Percentiles rank a stretch among this genome's conserved stretches.
Conservation (phyloP, 2,113 vertebrate species). For the Alexandromys fortis region DNA sequence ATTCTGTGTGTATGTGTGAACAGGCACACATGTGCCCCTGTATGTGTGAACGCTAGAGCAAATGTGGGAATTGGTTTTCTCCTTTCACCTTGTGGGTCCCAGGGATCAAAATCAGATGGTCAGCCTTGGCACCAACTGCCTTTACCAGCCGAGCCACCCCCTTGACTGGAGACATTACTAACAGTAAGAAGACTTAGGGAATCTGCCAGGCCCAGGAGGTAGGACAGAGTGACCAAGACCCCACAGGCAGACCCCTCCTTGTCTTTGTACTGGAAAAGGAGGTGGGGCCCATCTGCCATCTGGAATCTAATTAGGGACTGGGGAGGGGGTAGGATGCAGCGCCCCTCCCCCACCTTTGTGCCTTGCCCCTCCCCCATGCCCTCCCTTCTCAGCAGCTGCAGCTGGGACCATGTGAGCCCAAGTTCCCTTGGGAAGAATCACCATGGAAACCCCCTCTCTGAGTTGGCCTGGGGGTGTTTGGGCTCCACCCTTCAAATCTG, state of each 20-base stretch:
- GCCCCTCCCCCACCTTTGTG: constrained; percentile 44
- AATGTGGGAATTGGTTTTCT: not conserved
- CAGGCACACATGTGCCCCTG: not conserved
- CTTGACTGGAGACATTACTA: too few species aligned
- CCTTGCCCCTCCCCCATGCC: constrained; percentile 45
- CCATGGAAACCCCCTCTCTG: constrained; percentile 73
- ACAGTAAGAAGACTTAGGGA: not conserved
- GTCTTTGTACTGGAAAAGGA: constrained; percentile 92
- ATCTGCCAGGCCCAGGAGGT: not conserved
- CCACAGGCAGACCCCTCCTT: not conserved
- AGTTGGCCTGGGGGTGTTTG: constrained; percentile 50
- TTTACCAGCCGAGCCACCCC: not conserved
- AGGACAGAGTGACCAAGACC: constrained; percentile 67
- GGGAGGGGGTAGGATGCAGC: constrained; percentile 32
- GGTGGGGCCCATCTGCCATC: constrained; percentile 79
- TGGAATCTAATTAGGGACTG: constrained; percentile 76
- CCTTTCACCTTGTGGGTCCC: not conserved
- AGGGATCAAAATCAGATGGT: not conserved
- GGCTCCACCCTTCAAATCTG: constrained; percentile 71
- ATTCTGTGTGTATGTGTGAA: not conserved
- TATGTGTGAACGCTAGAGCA: not conserved
- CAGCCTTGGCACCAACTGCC: not conserved
- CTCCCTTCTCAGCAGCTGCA: constrained; percentile 64
- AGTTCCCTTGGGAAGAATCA: constrained; percentile 47
- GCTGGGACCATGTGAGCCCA: constrained; percentile 61